phyloP scores from a whole-genome alignment of 1,140 invertebrate species.

The Paralvinella palmiformis region DNA sequence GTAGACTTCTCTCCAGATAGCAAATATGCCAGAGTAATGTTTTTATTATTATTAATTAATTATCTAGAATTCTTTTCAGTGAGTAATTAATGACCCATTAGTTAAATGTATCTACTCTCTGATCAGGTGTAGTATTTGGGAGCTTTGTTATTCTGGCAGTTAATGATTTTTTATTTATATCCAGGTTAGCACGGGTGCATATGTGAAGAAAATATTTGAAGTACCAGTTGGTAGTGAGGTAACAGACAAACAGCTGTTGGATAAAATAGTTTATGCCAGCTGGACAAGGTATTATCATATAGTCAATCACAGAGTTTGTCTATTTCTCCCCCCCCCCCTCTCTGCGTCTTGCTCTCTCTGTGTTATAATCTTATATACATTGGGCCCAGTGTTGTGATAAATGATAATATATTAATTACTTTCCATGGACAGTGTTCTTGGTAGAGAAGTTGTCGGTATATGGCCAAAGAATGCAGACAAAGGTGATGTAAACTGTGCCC shows the following conservation, averaged over 20 bases:
- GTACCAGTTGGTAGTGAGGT: conserved; percentile 40
- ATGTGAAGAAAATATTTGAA: conserved; percentile 40
- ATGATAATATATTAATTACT: background rate
- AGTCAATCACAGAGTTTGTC: background rate
- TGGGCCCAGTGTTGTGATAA: background rate
- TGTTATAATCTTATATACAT: too few species aligned
- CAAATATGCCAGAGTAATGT: conserved; percentile 40
- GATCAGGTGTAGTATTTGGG: too few species aligned
- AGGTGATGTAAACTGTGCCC: conserved; percentile 47
- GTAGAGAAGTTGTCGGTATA: conserved; percentile 47
- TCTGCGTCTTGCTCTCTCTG: too few species aligned
- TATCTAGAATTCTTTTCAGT: background rate
- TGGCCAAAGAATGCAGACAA: conserved; percentile 44
- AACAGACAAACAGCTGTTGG: conserved; percentile 30
- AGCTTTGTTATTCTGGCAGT: too few species aligned
- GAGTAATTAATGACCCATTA: background rate
- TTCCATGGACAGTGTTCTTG: conserved; percentile 35
- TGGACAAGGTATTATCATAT: conserved; percentile 44
- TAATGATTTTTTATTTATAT: background rate
- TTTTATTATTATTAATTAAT: background rate
- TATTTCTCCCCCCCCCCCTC: too few species aligned
- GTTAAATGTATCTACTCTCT: background rate
- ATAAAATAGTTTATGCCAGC: conserved; percentile 44
- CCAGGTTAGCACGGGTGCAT: conserved; percentile 45
- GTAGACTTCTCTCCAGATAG: conserved; percentile 50